phyloP scores from a whole-genome alignment of 2,888 invertebrate genomes.

The Drosophila tanythrix region DNA sequence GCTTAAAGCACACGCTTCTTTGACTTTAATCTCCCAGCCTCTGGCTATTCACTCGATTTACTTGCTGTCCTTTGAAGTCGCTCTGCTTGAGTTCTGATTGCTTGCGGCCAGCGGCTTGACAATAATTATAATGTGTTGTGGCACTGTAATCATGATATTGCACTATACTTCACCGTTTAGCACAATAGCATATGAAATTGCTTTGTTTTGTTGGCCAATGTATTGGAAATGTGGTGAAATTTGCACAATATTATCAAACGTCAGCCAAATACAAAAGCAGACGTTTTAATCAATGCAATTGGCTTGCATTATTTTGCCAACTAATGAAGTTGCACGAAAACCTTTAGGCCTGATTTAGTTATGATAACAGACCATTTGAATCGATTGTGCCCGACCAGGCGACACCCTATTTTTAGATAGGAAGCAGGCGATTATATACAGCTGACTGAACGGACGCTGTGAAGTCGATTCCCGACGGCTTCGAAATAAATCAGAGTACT shows the following conservation, averaged over 20 bases:
- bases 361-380: neutral
- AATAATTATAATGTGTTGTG: constrained; percentile 30
- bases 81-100: constrained; percentile 32
- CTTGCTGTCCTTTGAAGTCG: constrained; percentile 54
- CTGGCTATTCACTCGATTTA: constrained; percentile 47
- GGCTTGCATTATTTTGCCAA: neutral
- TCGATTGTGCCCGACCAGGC: neutral
- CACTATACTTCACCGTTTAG: constrained; percentile 7
- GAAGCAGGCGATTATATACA: neutral
- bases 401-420: neutral
- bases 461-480: neutral
- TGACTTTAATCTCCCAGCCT: constrained; percentile 57
- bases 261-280: neutral
- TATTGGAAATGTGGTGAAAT: neutral
- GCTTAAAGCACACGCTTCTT: constrained; percentile 32
- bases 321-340: neutral
- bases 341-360: neutral
- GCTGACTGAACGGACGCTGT: neutral
- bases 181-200: constrained; percentile 6
- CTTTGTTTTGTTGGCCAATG: constrained; percentile 9
- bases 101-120: constrained; percentile 46
- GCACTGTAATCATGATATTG: constrained; percentile 8
- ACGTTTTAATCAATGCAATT: constrained; percentile 12
- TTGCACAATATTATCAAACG: neutral
- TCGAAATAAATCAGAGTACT: neutral